Evolutionary conservation across 1,140 invertebrate species (phyloP), one percentile per base, ranked within the genome.

Genomic region (Lasioglossum albipes): DNA sequence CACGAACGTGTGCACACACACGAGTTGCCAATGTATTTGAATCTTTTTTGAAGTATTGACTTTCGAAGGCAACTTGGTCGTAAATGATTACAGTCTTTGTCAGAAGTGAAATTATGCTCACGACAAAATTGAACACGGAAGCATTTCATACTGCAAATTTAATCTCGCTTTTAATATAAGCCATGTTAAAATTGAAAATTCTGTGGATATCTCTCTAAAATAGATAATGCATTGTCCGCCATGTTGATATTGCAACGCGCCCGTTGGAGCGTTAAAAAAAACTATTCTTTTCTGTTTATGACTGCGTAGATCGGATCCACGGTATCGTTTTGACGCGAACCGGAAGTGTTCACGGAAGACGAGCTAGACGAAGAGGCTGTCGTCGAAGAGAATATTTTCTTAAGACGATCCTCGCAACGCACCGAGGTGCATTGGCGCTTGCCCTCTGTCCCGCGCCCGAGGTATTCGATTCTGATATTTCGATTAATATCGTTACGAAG

Each of bases 401-500:
- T 78, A 49, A 78, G 74, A 66, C 18, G 79, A 73, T 59, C 68
- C 20, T 67, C 61, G 74, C 52, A 42, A 72, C 54, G 54, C 57
- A 75, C 80, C 77, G 62, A 64, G 54, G 20, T 64, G 69, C 64
- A 82, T 74, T 75, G 70, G 62, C 52, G 74, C 59, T 74, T 59
- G 49, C 49, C 54, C 22, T 73, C 10, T 79, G 62, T 52, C 84
- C 74, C 69, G 72, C 64, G 83, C 52, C 70, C 73, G 74, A 84
- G 69, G 79, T 84, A 79, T 36, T 69, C 41, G 69, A 76, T 75
- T 71, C 70, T 82, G 79, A 75, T 85, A 65, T 78, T 85, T 82
- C 79, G 31, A 79, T 75, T 84, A 71, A 22, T 75, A 22, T 75
- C 79, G 67, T 77, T 79, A 79, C 62, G 61, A 68, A 79, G 71